Base-by-base conservation (phyloP, 2,888 invertebrate genomes). In the Chaetoderma sp. region DNA sequence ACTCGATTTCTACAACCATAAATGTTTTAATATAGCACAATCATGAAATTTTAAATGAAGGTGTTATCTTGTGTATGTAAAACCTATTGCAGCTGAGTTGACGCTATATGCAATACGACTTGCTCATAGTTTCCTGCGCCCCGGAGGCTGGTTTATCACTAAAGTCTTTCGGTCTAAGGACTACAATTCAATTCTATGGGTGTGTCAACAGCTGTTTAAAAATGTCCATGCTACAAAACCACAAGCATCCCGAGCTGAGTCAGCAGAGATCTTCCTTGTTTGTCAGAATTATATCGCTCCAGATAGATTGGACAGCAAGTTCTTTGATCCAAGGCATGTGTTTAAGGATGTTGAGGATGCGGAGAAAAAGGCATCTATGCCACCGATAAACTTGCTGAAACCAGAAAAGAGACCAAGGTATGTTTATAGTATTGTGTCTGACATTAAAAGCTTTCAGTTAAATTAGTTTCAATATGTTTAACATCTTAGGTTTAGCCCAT, bases 121-220 rank as follows among this genome's bases (percentile, higher is more conserved):
- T 70, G 94, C 98, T 0, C 93, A 95, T 16, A 91, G 94, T 74
- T 94, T 98, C 82, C 88, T 99, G 39, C 90, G 92, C 65, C 90
- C 92, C 75, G 97, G 96, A 39, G 99, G 99, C 55, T 96, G 94
- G 93, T 99, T 99, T 88, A 91, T 99, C 0, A 98, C 99, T 0
- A 99, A 99, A 89, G 93, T 99, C 0, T 98, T 99, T 86, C 90
- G 99, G 70, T 98, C 98, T 1, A 98, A 96, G 88, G 99, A 99
- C 88, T 99, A 99, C 86, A 92, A 96, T 86, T 92, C 97, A 0
- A 87, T 99, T 4, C 87, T 98, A 64, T 97, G 96, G 94, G 95
- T 98, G 0, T 90, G 99, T 59, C 95, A 96, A 83, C 98, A 99
- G 81, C 90, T 99, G 32, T 99, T 99, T 86, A 94, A 93, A 83